phyloP scores from a whole-genome alignment of 2,797 vertebrate species.

The Gymnodraco acuticeps region DNA sequence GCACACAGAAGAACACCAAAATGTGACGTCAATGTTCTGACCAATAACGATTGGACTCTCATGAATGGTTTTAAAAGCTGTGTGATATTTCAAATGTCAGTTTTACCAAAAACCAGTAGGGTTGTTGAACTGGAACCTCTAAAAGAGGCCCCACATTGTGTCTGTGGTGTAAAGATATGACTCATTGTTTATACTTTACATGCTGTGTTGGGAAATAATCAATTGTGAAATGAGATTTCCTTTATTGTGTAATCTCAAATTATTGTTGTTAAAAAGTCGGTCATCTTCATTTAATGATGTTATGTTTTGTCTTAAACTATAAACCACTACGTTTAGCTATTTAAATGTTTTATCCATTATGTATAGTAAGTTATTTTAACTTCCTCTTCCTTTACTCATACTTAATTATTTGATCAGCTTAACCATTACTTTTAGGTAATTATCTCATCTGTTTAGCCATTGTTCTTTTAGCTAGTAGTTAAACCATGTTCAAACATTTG shows the following conservation, averaged over 20 bases:
- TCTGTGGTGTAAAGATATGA: neutral
- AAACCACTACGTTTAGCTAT: too few species aligned
- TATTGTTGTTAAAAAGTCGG: neutral
- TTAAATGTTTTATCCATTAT: neutral
- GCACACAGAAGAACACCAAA: neutral
- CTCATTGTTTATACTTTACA: neutral
- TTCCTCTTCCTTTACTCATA: neutral
- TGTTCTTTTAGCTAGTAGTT: neutral
- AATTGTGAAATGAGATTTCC: neutral
- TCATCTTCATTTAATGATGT: neutral
- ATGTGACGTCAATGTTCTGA: neutral
- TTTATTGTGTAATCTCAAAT: neutral
- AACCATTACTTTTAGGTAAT: neutral
- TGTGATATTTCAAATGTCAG: neutral
- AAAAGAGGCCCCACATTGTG: neutral
- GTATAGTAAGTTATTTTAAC: neutral
- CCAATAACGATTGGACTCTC: constrained; percentile 7
- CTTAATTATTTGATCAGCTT: neutral
- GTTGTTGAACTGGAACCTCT: neutral
- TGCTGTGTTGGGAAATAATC: neutral
- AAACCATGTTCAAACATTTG: neutral
- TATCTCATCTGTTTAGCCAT: neutral
- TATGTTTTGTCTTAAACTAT: neutral
- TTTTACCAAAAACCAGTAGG: neutral
- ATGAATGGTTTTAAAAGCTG: neutral